phyloP scores from a whole-genome alignment of 1,140 invertebrate species.

The Chelonus insularis region DNA sequence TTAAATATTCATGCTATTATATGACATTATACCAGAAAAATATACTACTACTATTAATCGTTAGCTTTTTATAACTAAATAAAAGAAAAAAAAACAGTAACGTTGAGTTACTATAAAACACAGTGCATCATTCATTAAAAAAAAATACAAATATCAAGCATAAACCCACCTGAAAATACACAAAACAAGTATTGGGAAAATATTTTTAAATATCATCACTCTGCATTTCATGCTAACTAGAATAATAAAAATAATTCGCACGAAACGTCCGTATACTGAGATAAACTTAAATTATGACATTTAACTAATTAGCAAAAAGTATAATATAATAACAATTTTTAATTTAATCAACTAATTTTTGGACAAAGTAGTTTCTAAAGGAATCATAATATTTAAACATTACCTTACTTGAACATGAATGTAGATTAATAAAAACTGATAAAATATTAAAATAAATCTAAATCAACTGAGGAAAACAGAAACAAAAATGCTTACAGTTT shows the following conservation, averaged over 20 bases:
- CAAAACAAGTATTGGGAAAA: constrained; percentile 9
- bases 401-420: neutral
- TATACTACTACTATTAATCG: too few relatives aligned
- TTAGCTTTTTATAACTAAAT: too few relatives aligned
- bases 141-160: neutral
- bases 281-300: neutral
- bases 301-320: too few relatives aligned
- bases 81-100: too few relatives aligned
- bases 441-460: constrained; percentile 27
- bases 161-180: constrained; percentile 12
- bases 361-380: too few relatives aligned
- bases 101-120: neutral
- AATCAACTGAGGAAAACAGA: constrained; percentile 49
- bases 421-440: neutral
- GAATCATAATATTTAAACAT: too few relatives aligned
- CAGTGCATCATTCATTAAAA: neutral
- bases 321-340: too few relatives aligned
- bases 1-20: too few relatives aligned
- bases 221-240: constrained; percentile 13
- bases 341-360: too few relatives aligned
- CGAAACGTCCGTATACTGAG: neutral
- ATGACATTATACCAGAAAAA: too few relatives aligned
- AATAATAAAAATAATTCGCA: neutral
- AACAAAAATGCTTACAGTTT: constrained; percentile 66
- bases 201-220: neutral